Conservation (phyloP, 1,140 invertebrate genomes). For the Lerema accius region DNA sequence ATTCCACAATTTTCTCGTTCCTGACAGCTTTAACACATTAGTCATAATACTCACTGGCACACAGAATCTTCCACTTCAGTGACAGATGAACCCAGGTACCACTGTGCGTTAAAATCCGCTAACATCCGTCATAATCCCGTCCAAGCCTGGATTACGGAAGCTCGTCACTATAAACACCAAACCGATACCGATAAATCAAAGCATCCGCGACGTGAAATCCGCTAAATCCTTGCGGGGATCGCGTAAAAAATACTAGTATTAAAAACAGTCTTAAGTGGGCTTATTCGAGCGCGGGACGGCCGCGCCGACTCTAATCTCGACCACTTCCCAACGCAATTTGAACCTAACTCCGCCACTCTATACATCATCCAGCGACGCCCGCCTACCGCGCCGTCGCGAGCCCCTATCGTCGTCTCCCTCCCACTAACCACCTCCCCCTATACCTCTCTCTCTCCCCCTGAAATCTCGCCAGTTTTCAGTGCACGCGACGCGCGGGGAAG, state of each 20-base stretch:
- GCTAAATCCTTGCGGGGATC: conserved; percentile 80
- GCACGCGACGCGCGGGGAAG: conserved; percentile 59
- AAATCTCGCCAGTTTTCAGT: conserved; percentile 75
- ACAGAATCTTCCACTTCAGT: neutral
- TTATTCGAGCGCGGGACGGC: conserved; percentile 77
- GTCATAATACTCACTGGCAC: conserved; percentile 28
- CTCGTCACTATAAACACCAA: conserved; percentile 78
- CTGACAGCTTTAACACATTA: too few species aligned
- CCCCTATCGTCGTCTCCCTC: conserved; percentile 56
- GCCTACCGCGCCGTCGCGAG: conserved; percentile 64
- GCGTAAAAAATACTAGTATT: conserved; percentile 83
- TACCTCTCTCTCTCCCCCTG: conserved; percentile 55
- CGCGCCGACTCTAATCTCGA: conserved; percentile 85
- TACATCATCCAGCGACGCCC: conserved; percentile 84
- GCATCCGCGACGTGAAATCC: conserved; percentile 75
- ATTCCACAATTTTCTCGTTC: too few species aligned
- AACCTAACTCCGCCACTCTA: conserved; percentile 87
- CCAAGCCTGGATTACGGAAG: conserved; percentile 73
- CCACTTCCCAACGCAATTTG: conserved; percentile 87
- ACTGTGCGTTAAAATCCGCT: conserved; percentile 68
- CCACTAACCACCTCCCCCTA: conserved; percentile 33
- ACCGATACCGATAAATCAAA: conserved; percentile 81
- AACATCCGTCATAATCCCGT: conserved; percentile 78
- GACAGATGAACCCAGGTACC: conserved; percentile 39
- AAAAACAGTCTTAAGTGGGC: conserved; percentile 82